Base-by-base conservation (phyloP, 2,113 vertebrate genomes). In the Nothobranchius kuhntae region DNA sequence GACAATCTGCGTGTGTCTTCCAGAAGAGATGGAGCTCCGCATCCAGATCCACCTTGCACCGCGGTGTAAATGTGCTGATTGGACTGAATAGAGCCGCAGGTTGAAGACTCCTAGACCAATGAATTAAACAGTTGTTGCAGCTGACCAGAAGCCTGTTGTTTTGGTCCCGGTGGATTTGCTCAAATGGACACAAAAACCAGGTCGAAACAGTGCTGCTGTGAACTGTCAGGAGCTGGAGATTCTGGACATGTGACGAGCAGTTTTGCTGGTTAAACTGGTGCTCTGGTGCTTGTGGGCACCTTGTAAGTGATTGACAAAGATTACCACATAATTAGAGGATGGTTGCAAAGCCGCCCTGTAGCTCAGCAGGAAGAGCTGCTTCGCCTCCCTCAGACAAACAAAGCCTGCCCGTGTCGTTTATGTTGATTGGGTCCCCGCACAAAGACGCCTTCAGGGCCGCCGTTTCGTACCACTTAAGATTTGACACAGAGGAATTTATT, bases 261-360 rank as follows among this genome's bases (percentile, higher is more conserved):
- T 17, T 21, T 10, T 60, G 56, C 45, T 65, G 68, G 59, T 68
- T 71, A 38, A 36, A 51, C 30, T 56, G 54, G 73, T 83, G 83
- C 66, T 54, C 77, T 59, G 26, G 40, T 61, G 68, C 40, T 35
- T 61, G 68, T 76, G 73, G 21, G 26, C 30, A 36, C 51, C 45
- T n/a, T 61, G 73, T 82, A 73, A 78, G 71, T 83, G 77, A 82
- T 65, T 68, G 72, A 81, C 78, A 87, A 77, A 78, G 72, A 87
- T 80, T 64, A 80, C 62, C 75, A 78, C 42, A 50, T 78, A 83
- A 86, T 91, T 90, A 84, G 57, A 69, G 61, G 59, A 65, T 65
- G 81, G 75, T 81, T 9, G 0, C 75, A 82, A 85, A 46, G 61
- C 50, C 61, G 73, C 45, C 75, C 68, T 36, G 54, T 74, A 71